These are phyloP conservation scores for Orbicella faveolata DNA, from an alignment of 64 coral and sea anemone genomes.

Conservation along the genomic window DNA sequence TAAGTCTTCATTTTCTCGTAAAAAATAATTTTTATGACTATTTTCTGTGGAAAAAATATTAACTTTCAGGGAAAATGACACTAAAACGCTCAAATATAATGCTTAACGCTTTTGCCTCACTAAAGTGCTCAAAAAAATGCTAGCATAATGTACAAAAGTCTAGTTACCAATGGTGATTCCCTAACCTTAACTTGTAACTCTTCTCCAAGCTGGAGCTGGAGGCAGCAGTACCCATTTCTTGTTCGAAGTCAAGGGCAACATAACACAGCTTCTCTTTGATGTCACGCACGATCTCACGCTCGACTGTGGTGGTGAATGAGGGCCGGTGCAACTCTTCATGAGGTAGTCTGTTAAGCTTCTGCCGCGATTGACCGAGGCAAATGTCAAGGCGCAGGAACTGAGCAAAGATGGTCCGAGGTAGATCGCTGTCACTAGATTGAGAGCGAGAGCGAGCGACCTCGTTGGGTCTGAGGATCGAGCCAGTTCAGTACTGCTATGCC, in stretches of 20 bases:
- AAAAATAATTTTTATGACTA: too few relatives aligned
- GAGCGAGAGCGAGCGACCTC: too few relatives aligned
- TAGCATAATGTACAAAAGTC: too few relatives aligned
- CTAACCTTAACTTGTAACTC: constrained; percentile 79
- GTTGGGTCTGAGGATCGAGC: too few relatives aligned
- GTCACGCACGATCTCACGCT: constrained; percentile 76
- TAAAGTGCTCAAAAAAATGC: too few relatives aligned
- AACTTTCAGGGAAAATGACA: too few relatives aligned
- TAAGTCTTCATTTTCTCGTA: too few relatives aligned
- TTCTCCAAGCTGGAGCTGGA: constrained; percentile 69
- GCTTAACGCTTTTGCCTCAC: too few relatives aligned
- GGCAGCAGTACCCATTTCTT: constrained; percentile 57
- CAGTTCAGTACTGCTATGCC: too few relatives aligned
- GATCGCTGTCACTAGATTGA: too few relatives aligned
- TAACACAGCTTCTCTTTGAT: constrained; percentile 70
- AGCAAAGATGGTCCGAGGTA: neutral
- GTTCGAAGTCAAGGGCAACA: constrained; percentile 64
- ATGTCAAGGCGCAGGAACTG: neutral
- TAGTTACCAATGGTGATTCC: constrained; percentile 73
- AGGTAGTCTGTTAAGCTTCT: constrained; percentile 64
- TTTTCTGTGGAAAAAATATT: too few relatives aligned
- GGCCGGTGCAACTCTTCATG: constrained; percentile 71
- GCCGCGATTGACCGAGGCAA: neutral
- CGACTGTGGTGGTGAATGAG: constrained; percentile 70
- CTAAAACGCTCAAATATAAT: too few relatives aligned